phyloP scores from a whole-genome alignment of 2,113 vertebrate genomes.

The Dolichotis patagonum region DNA sequence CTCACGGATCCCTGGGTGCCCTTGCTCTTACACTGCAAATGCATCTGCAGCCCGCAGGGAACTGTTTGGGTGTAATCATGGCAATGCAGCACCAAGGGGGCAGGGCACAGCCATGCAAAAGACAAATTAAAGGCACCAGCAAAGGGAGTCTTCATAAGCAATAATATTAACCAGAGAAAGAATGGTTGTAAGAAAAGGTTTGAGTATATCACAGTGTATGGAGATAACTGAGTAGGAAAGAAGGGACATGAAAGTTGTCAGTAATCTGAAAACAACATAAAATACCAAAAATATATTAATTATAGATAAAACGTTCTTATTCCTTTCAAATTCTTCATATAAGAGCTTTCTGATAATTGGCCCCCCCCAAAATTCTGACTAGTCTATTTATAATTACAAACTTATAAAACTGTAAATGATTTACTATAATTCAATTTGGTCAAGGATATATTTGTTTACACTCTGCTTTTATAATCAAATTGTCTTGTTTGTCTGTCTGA shows the following conservation, averaged over 20 bases:
- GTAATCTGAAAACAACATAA: not conserved
- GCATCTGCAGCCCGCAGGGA: not conserved
- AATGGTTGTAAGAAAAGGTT: not conserved
- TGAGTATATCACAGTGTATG: not conserved
- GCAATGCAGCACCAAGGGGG: not conserved
- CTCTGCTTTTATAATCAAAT: not conserved
- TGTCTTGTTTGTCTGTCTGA: not conserved
- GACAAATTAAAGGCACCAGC: not conserved
- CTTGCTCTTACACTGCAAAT: not conserved
- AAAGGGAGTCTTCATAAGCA: not conserved
- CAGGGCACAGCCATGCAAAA: not conserved
- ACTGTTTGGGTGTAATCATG: not conserved
- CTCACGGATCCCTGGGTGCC: not conserved
- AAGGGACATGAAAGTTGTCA: not conserved
- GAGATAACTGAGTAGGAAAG: not conserved
- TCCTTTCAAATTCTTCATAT: not conserved
- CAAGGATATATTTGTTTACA: not conserved
- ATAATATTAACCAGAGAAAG: not conserved
- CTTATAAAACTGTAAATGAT: not conserved
- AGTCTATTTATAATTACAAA: not conserved
- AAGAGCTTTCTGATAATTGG: not conserved
- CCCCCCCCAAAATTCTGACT: not conserved
- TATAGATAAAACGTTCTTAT: not conserved
- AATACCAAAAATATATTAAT: not conserved
- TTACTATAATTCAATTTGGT: not conserved